Conservation (phyloP, 53 echinoderm and acorn worm genomes). For the Paracentrotus lividus region DNA sequence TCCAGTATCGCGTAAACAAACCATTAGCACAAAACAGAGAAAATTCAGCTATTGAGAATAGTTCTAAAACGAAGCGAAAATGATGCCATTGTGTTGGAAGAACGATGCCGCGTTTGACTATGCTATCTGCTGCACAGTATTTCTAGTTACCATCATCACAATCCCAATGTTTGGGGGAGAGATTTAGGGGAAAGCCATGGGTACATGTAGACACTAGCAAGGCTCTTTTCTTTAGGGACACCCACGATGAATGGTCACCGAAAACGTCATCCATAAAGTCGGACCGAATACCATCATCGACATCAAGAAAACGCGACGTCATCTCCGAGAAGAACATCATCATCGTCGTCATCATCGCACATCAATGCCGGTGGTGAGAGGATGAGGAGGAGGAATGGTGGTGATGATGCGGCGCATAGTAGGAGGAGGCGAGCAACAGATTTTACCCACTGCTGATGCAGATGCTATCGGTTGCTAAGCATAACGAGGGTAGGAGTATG, state of each 20-base stretch:
- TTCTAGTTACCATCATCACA: background rate
- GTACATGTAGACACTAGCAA: slow-evolving; percentile 44
- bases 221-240: slow-evolving; percentile 40
- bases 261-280: background rate
- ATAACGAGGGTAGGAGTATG: slow-evolving; percentile 63
- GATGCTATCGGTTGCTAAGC: slow-evolving; percentile 67
- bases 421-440: slow-evolving; percentile 32
- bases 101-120: background rate
- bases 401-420: background rate
- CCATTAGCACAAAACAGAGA: background rate
- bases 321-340: slow-evolving; percentile 19
- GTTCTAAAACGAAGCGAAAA: background rate
- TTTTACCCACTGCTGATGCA: slow-evolving; percentile 18
- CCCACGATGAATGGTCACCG: background rate
- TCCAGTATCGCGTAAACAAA: background rate
- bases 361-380: background rate
- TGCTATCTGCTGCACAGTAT: background rate
- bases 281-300: slow-evolving; percentile 15
- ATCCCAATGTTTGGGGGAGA: background rate
- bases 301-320: background rate
- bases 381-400: background rate
- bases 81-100: background rate
- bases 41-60: background rate
- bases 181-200: background rate
- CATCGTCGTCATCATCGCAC: slow-evolving; percentile 20